phyloP scores from a whole-genome alignment of 2,797 vertebrate species.

The Tokudaia tokunoshimensis region DNA sequence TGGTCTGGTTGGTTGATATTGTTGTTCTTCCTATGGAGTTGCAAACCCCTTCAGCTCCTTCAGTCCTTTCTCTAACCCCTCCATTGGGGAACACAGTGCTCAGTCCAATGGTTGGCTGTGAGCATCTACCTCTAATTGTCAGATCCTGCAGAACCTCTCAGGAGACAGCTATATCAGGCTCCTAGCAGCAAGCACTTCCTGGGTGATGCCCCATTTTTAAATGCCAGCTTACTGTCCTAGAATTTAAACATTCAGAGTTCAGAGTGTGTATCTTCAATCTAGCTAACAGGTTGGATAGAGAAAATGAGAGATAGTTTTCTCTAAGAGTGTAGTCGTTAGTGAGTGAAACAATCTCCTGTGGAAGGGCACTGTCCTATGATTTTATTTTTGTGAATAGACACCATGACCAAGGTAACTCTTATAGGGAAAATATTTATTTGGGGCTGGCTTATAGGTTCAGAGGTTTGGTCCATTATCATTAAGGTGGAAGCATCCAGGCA shows the following conservation, averaged over 20 bases:
- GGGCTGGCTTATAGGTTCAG: not conserved
- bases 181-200: too few relatives aligned
- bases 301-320: not conserved
- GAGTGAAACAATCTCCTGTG: too few relatives aligned
- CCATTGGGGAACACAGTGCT: too few relatives aligned
- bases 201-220: not conserved
- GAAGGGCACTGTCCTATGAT: not conserved
- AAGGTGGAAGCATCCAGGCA: not conserved
- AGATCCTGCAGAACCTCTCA: too few relatives aligned
- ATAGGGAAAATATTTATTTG: not conserved
- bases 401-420: not conserved
- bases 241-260: not conserved
- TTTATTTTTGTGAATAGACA: not conserved
- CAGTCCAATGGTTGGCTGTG: too few relatives aligned
- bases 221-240: not conserved
- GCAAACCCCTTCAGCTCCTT: too few relatives aligned
- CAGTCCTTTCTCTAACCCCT: too few relatives aligned
- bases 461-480: not conserved
- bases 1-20: too few relatives aligned
- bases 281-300: not conserved
- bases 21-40: too few relatives aligned
- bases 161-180: too few relatives aligned
- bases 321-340: not conserved
- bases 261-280: not conserved
- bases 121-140: too few relatives aligned